Base-by-base conservation (phyloP, 2,113 vertebrate species). In the Poecilia latipinna region DNA sequence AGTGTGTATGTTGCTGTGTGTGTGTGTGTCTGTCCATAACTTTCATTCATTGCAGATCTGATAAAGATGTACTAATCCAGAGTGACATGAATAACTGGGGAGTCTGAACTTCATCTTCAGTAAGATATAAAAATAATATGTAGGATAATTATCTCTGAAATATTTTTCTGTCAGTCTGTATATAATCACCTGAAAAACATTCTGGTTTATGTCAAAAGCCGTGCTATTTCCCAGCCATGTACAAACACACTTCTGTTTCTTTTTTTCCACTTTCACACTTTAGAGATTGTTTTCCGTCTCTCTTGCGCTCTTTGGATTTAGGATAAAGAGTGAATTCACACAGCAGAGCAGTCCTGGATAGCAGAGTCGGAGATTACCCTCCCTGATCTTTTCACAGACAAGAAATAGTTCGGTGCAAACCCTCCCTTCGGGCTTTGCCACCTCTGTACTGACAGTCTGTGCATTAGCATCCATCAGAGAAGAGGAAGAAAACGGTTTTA, bases 311-410 rank as follows among this genome's bases (percentile, higher is more conserved):
- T 42, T 71, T 12, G 87, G 87, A 89, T 88, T 88, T 77, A 72
- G 82, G 80, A 89, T 88, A 89, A 90, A 84, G 87, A 80, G 70
- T 75, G 88, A 88, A 87, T 48, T 89, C 87, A 89, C 86, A 89
- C 81, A 88, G 86, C 75, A 90, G 86, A 92, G 81, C 85, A 80
- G 79, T 86, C 80, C 79, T 90, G 84, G 82, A 88, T 90, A 82
- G 90, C 87, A 81, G 68, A 91, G 86, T 64, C 69, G 82, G 88
- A 90, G 87, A 93, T 93, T 93, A 92, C 89, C 77, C 87, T 82
- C 64, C 82, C 79, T 88, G 87, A 93, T 92, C 87, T 90, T 90
- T 89, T 84, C 81, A 88, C 87, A 90, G 85, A 90, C 90, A 90
- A 88, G 86, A 89, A 86, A 83, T 81, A 89, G 88, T 85, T 82